Percentiles rank a stretch among this genome's conserved stretches.
Conservation (phyloP, 2,888 invertebrate genomes). For the Eristalis intricaria region DNA sequence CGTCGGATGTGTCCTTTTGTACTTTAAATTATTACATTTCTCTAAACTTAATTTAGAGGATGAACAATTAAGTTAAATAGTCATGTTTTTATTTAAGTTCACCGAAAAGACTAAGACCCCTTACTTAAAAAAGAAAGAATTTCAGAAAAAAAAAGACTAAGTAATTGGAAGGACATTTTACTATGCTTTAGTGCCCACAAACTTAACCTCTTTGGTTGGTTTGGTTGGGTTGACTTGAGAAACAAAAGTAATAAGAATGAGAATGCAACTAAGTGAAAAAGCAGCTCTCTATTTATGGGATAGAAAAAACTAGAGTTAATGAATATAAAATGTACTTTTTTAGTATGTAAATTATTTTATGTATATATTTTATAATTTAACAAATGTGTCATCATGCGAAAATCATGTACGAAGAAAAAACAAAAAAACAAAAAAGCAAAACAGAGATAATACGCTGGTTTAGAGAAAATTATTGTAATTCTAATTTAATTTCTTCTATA, state of each 20-base stretch:
- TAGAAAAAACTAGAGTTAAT: conserved; percentile 43
- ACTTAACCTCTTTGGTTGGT: conserved; percentile 56
- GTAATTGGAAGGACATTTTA: conserved; percentile 42
- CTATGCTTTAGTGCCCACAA: conserved; percentile 11
- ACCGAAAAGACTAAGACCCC: neutral
- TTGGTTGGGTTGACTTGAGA: neutral
- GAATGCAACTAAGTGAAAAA: neutral
- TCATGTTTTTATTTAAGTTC: conserved; percentile 45
- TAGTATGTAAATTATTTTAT: conserved; percentile 70
- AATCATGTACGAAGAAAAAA: conserved; percentile 22
- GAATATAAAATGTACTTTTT: conserved; percentile 57
- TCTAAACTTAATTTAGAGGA: conserved; percentile 18
- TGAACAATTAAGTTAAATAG: neutral
- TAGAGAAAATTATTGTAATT: conserved; percentile 40
- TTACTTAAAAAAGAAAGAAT: neutral
- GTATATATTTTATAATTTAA: conserved; percentile 54
- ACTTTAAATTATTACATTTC: conserved; percentile 50
- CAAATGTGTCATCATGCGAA: conserved; percentile 26
- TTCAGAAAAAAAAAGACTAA: conserved; percentile 39
- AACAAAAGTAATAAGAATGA: neutral
- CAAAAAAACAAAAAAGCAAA: too few relatives aligned
- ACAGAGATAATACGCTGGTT: conserved; percentile 16
- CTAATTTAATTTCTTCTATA: conserved; percentile 49
- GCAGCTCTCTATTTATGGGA: conserved; percentile 55
- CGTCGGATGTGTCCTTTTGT: conserved; percentile 58